Base-by-base conservation (phyloP, 1,140 invertebrate species). In the Temnothorax longispinosus region DNA sequence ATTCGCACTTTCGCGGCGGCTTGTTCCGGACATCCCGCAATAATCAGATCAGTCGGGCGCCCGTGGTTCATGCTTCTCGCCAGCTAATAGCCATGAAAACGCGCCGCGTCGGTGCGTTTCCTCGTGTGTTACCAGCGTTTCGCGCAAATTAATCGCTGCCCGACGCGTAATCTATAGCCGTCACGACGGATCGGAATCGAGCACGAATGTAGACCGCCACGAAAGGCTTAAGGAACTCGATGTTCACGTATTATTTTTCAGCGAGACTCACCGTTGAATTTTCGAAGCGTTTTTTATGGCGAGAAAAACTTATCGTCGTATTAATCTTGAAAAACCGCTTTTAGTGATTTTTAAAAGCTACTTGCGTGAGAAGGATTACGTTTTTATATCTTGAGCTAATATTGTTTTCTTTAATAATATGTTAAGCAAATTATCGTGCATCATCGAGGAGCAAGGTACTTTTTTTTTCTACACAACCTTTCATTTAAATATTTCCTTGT, bases 41-140 rank as follows among this genome's bases (percentile, higher is more conserved):
- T 87, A 87, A 87, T 87, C 69, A 87, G 80, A 75, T 87, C 56
- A 21, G 47, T 21, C n/a, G 78, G n/a, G 15, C 13, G 18, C 38
- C 38, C 64, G 11, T 41, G 44, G 41, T 47, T 41, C 78, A 27
- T 35, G 69, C 32, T 41, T 41, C 65, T 74, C 47, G 21, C 69
- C 41, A n/a, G 50, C 13, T 87, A 87, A 87, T 74, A 82, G 47
- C 56, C 58, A 10, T 54, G 65, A 87, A 82, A 87, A 44, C 56
- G 77, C 69, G 75, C 18, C 54, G 38, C 10, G 44, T 27, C 35
- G 15, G 6, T 13, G 82, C 52, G 32, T 64, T 52, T 65, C 35
- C 76, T 52, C 18, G 35, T n/a, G 58, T 38, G 69, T 74, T 74
- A 74, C 44, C 38, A 8, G 27, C 41, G n/a, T 38, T 27, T 54